Evolutionary conservation across 2,888 invertebrate genomes (phyloP).

Genomic region (Drosophila quinaria): DNA sequence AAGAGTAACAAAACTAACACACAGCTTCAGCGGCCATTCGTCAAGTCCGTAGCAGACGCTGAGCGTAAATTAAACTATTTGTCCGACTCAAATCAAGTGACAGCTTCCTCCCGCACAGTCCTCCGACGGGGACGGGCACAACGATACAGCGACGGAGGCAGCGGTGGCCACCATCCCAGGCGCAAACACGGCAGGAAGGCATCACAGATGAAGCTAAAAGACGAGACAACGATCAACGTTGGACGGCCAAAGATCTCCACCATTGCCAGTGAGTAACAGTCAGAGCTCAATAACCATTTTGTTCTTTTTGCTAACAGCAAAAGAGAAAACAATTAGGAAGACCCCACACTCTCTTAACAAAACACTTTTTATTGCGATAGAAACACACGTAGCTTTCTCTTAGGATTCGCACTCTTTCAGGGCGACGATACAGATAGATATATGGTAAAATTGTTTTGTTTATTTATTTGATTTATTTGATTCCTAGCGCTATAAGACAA

Average conservation of each 20-base stretch:
- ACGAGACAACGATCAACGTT: background rate
- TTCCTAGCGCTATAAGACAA: too few relatives aligned
- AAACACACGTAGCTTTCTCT: too few relatives aligned
- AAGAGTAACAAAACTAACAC: constrained; percentile 36
- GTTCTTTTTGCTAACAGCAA: too few relatives aligned
- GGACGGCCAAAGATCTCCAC: constrained; percentile 1
- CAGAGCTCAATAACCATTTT: too few relatives aligned
- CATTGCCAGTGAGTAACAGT: constrained; percentile 32
- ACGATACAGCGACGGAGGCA: constrained; percentile 31
- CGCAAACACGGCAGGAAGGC: constrained; percentile 24
- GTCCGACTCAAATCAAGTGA: constrained; percentile 33
- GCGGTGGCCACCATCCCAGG: background rate
- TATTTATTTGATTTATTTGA: too few relatives aligned
- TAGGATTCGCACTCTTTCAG: too few relatives aligned
- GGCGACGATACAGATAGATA: too few relatives aligned
- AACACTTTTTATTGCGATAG: too few relatives aligned
- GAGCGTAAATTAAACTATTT: constrained; percentile 46
- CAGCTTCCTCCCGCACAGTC: background rate
- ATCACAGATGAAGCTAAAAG: constrained; percentile 24
- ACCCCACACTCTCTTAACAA: too few relatives aligned
- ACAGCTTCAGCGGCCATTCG: constrained; percentile 9
- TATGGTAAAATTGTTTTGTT: too few relatives aligned
- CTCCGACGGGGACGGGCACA: constrained; percentile 12
- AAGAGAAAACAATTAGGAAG: too few relatives aligned
- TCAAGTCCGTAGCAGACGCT: constrained; percentile 17